Base-by-base conservation (phyloP, 2,113 vertebrate species). In the Tachuris rubrigastra region DNA sequence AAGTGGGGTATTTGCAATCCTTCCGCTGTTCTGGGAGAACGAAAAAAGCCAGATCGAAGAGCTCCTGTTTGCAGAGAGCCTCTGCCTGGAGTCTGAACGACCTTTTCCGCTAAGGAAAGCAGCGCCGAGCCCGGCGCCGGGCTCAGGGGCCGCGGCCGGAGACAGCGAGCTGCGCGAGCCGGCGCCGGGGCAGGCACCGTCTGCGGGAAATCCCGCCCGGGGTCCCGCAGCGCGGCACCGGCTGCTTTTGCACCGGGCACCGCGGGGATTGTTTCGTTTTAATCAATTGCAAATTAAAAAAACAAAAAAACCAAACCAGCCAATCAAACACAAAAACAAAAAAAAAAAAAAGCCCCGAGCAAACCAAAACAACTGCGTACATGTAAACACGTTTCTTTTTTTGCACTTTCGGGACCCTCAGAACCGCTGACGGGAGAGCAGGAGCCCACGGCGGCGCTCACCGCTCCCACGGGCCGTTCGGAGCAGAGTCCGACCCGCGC, bases 21-120 rank as follows among this genome's bases (percentile, higher is more conserved):
- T 73, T 79, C 56, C 23, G 3, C 77, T 39, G 74, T 79, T 27
- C 58, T n/a, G 25, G 23, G n/a, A 59, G 23, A 65, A 67, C 46
- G 14, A 77, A 88, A 75, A 76, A 83, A 65, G 71, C 20, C 84
- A 53, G 53, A 30, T 11, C 25, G 73, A 72, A 90, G 60, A 67
- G 49, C 83, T 90, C 41, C 60, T 42, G 53, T 50, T 93, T 44
- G 72, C 56, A 84, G 42, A 46, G 52, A 92, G 89, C 39, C 87
- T 94, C 80, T 44, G 37, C 73, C 77, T 21, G 66, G 23, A 81
- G 83, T 33, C 73, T 20, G 55, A 93, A n/a, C 49, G 47, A 75
- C 88, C 82, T 76, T 93, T 96, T 91, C 96, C 88, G 90, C 67
- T 58, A 52, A 76, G 86, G 93, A 91, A 91, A 85, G 85, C 91